Conservation (phyloP, 2,113 vertebrate species). For the Corvus cornix region DNA sequence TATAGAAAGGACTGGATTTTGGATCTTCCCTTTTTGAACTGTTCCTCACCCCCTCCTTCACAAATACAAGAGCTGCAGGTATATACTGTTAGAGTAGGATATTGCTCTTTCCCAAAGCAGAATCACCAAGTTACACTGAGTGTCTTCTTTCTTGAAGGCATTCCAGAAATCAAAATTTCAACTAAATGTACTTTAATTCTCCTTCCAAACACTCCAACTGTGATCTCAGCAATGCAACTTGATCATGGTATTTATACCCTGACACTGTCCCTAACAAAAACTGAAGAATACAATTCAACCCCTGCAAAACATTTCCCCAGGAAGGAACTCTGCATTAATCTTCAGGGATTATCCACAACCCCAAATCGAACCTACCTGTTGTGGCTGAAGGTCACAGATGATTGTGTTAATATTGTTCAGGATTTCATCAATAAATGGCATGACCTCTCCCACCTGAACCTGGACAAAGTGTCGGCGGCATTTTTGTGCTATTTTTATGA, state of each 20-base stretch:
- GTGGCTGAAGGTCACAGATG: slow-evolving; percentile 98
- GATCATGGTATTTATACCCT: accelerated
- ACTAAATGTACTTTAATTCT: neutral
- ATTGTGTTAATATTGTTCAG: slow-evolving; percentile 99
- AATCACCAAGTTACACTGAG: neutral
- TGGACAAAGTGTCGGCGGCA: slow-evolving; percentile 98
- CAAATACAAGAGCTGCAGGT: neutral
- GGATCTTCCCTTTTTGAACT: neutral
- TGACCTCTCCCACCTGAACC: slow-evolving; percentile 98
- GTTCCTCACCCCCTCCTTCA: neutral
- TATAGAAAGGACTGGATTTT: neutral
- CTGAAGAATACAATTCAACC: neutral
- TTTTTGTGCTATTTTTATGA: slow-evolving; percentile 99
- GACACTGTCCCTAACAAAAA: neutral
- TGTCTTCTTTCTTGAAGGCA: neutral
- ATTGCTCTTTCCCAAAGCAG: neutral
- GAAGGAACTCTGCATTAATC: neutral
- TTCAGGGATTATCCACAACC: neutral
- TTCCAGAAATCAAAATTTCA: neutral
- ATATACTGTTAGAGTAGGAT: accelerated
- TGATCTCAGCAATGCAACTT: neutral
- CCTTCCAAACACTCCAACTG: neutral
- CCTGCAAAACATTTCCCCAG: neutral
- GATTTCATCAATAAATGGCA: slow-evolving; percentile 99
- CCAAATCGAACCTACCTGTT: slow-evolving; percentile 81